phyloP scores from a whole-genome alignment of 2,797 vertebrate species.

The Myotis planiceps region DNA sequence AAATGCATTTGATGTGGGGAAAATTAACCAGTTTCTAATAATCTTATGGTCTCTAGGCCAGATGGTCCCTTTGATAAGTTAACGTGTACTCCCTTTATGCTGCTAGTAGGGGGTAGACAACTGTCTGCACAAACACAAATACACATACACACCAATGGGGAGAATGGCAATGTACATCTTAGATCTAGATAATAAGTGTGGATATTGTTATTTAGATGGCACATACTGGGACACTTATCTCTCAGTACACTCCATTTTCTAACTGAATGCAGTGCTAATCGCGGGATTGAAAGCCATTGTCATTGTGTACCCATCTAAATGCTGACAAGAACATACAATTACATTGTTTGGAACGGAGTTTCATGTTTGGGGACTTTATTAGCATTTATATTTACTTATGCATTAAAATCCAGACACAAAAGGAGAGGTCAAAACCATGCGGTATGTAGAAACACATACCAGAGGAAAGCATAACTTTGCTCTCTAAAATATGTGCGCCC shows the following conservation, averaged over 20 bases:
- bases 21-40: constrained; percentile 88
- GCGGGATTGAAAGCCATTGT: constrained; percentile 87
- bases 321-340: constrained; percentile 88
- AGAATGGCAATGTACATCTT: constrained; percentile 85
- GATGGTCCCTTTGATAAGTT: constrained; percentile 87
- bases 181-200: constrained; percentile 86
- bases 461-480: constrained; percentile 63
- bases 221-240: constrained; percentile 89
- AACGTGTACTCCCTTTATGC: constrained; percentile 86
- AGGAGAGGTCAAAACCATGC: constrained; percentile 76
- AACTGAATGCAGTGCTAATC: constrained; percentile 87
- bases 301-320: constrained; percentile 88
- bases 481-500: constrained; percentile 53
- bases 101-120: constrained; percentile 86
- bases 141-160: constrained; percentile 84
- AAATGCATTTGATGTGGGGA: constrained; percentile 83
- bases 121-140: constrained; percentile 86
- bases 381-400: constrained; percentile 87
- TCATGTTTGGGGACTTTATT: constrained; percentile 86
- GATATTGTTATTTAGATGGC: constrained; percentile 88
- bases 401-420: constrained; percentile 84
- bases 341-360: constrained; percentile 87
- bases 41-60: constrained; percentile 84
- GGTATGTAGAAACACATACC: constrained; percentile 77
- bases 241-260: constrained; percentile 88